Conservation (phyloP, 2,113 vertebrate genomes). For the Jacana jacana region DNA sequence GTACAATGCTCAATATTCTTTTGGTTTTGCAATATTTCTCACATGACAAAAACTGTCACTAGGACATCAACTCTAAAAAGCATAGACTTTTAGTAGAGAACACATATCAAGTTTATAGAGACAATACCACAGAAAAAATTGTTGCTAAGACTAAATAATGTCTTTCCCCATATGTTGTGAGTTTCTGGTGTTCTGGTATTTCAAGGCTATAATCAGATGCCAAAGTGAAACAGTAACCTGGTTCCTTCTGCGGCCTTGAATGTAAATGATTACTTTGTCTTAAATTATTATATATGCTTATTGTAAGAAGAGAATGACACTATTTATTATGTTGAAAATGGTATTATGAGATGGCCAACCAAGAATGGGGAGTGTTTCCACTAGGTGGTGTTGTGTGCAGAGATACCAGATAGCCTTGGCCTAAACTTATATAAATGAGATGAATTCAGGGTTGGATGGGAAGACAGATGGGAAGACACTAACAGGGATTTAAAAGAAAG, state of each 20-base stretch:
- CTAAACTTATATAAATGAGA: background rate
- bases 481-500: background rate
- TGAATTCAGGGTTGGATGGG: background rate
- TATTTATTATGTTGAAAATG: background rate
- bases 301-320: background rate
- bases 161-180: background rate
- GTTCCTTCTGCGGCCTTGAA: background rate
- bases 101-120: rapidly evolving
- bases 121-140: background rate
- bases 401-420: background rate
- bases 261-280: background rate
- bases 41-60: background rate
- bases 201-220: background rate
- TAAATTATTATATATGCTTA: background rate
- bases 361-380: background rate
- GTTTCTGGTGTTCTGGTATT: background rate
- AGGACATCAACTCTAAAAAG: background rate
- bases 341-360: background rate
- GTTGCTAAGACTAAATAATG: background rate
- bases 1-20: background rate
- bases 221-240: background rate
- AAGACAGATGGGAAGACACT: background rate
- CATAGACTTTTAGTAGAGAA: background rate
- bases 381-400: background rate
- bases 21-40: background rate